Evolutionary conservation across 1,140 invertebrate genomes (phyloP), one percentile per base, ranked within the genome.

Genomic region (Brachionus calyciflorus): DNA sequence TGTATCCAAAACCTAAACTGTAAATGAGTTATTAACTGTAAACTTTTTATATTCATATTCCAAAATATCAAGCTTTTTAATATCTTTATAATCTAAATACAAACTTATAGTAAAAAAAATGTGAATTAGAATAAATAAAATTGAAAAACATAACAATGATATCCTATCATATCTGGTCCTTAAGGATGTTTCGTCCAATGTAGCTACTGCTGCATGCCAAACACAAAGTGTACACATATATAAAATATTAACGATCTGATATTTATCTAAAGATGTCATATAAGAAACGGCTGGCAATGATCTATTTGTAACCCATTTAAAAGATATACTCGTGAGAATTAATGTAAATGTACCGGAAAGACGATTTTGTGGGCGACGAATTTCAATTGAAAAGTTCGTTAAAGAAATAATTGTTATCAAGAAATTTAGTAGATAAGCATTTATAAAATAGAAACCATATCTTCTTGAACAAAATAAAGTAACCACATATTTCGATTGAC

Each of bases 231-330:
- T 12, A 17, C 28, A 21, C 69, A 73, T 21, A 24, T 28, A 51
- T 19, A 73, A 53, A 73, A 73, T 73, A 49, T n/a, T 51, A 33
- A 28, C 30, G 24, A 37, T 73, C 40, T 49, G 24, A 40, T 51
- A 73, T 17, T 40, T 30, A 49, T 73, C 69, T 7, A 73, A 21
- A 4, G 48, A 73, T 10, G 46, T 73, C 69, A 73, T 51, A 24
- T 73, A 73, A 3, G 69, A 73, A 19, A 51, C 26, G 12, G 44
- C 19, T 73, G 69, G 44, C n/a, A 51, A 21, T 21, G n/a, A 51
- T 51, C 46, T 37, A 30, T 73, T 51, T 24, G 26, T 73, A 73
- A 73, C 7, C 28, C 17, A 51, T 26, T 51, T 73, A n/a, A 73
- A 48, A 3, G 44, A 70, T 40, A 70, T 53, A 21, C 44, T 73